Conservation (phyloP, 2,888 invertebrate species). For the Drosophila anomelani region DNA sequence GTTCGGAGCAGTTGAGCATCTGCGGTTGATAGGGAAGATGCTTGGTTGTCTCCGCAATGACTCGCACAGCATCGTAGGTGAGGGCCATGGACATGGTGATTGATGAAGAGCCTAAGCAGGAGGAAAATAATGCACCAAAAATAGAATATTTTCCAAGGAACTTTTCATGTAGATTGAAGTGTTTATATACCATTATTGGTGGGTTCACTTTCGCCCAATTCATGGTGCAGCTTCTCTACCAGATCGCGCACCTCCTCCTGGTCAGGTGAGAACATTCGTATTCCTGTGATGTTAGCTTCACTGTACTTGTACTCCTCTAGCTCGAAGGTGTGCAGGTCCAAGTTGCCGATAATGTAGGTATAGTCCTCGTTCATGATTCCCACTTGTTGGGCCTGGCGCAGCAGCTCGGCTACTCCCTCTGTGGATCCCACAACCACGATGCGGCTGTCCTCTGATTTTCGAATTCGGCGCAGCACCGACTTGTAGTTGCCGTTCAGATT, state of each 20-base stretch:
- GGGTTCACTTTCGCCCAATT: conserved; percentile 60
- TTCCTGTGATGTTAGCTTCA: conserved; percentile 92
- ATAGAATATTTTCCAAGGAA: too few relatives aligned
- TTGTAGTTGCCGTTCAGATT: conserved; percentile 89
- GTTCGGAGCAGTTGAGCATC: conserved; percentile 87
- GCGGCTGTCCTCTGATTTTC: conserved; percentile 88
- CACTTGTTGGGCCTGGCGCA: conserved; percentile 94
- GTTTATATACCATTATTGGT: conserved; percentile 54
- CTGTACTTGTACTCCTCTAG: conserved; percentile 91
- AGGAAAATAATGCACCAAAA: too few relatives aligned
- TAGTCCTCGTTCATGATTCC: conserved; percentile 98
- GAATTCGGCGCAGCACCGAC: conserved; percentile 88
- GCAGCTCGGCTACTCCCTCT: conserved; percentile 86
- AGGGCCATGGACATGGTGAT: conserved; percentile 90
- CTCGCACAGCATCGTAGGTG: conserved; percentile 92
- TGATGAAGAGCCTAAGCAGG: conserved; percentile 68
- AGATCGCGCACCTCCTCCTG: conserved; percentile 85
- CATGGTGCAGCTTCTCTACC: conserved; percentile 59
- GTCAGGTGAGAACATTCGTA: conserved; percentile 88
- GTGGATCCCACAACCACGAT: conserved; percentile 90
- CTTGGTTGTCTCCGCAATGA: conserved; percentile 91
- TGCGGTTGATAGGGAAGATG: conserved; percentile 86
- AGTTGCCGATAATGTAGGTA: conserved; percentile 91
- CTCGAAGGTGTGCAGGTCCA: conserved; percentile 89
- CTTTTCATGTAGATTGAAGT: too few relatives aligned